These are phyloP conservation scores for Eumaeus atala DNA, from an alignment of 1,140 invertebrate genomes.

Conservation along the genomic window DNA sequence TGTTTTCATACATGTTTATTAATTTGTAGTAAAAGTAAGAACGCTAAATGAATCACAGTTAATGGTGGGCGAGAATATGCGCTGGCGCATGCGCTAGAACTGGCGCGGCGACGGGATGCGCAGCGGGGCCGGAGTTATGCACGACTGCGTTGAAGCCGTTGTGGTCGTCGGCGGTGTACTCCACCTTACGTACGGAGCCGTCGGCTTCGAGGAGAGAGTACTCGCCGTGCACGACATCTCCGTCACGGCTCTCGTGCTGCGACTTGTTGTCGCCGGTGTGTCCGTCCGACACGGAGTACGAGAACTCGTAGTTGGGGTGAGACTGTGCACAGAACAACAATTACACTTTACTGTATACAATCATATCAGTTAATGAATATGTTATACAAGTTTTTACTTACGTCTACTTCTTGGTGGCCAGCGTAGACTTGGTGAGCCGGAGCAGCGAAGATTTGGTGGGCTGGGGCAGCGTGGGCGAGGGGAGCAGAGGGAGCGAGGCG, in stretches of 20 bases:
- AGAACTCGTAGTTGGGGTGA: constrained; percentile 69
- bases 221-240: constrained; percentile 69
- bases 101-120: constrained; percentile 24
- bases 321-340: constrained; percentile 10
- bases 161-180: constrained; percentile 73
- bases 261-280: constrained; percentile 73
- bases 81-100: background rate
- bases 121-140: constrained; percentile 65
- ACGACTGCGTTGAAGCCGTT: constrained; percentile 76
- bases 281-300: constrained; percentile 69
- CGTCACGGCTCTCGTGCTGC: constrained; percentile 71
- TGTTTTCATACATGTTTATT: too few species aligned
- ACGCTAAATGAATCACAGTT: background rate
- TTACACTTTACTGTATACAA: too few species aligned
- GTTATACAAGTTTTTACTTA: too few species aligned
- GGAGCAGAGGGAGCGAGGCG: too few species aligned
- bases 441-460: constrained; percentile 26
- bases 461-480: constrained; percentile 23
- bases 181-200: constrained; percentile 70
- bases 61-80: constrained; percentile 23
- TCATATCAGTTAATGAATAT: too few species aligned
- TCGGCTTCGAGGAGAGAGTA: constrained; percentile 74
- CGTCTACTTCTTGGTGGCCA: constrained; percentile 27
- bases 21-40: too few species aligned
- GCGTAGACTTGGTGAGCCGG: too few species aligned